phyloP scores from a whole-genome alignment of 2,113 vertebrate genomes.

The Vanacampus margaritifer region DNA sequence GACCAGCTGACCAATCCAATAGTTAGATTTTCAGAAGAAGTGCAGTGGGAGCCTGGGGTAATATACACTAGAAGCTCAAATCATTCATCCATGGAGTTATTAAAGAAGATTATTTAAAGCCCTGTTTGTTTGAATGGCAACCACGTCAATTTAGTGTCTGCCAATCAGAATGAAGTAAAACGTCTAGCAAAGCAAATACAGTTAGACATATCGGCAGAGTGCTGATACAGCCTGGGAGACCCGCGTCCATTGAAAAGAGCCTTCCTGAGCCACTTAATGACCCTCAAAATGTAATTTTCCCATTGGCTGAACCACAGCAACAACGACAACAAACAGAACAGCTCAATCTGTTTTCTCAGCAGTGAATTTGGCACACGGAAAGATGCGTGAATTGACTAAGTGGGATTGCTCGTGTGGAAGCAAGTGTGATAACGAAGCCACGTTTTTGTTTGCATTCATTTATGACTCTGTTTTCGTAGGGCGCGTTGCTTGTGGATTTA shows the following conservation, averaged over 20 bases:
- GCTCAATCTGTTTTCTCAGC: slow-evolving; percentile 67
- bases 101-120: slow-evolving; percentile 41
- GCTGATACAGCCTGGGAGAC: slow-evolving; percentile 8
- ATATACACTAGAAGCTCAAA: slow-evolving; percentile 35
- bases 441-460: slow-evolving; percentile 3
- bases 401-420: slow-evolving; percentile 23
- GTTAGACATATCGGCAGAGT: slow-evolving; percentile 26
- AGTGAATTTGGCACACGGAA: slow-evolving; percentile 42
- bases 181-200: slow-evolving; percentile 4
- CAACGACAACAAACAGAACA: slow-evolving; percentile 52
- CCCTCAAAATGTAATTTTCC: slow-evolving; percentile 59
- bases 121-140: slow-evolving; percentile 41
- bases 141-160: slow-evolving; percentile 39
- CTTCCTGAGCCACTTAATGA: slow-evolving; percentile 60
- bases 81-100: slow-evolving; percentile 2
- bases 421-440: slow-evolving; percentile 17
- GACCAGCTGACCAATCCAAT: too few species aligned
- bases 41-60: too few species aligned
- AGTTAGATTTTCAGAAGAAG: too few species aligned
- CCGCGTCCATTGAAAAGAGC: slow-evolving; percentile 42
- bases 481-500: slow-evolving; percentile 2
- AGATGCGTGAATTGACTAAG: slow-evolving; percentile 30
- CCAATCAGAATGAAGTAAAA: slow-evolving; percentile 39
- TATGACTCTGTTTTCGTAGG: slow-evolving; percentile 8
- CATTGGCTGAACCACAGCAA: slow-evolving; percentile 62